Evolutionary conservation across 2,888 invertebrate species (phyloP), one percentile per base, ranked within the genome.

Genomic region (Cerastis leucographa): DNA sequence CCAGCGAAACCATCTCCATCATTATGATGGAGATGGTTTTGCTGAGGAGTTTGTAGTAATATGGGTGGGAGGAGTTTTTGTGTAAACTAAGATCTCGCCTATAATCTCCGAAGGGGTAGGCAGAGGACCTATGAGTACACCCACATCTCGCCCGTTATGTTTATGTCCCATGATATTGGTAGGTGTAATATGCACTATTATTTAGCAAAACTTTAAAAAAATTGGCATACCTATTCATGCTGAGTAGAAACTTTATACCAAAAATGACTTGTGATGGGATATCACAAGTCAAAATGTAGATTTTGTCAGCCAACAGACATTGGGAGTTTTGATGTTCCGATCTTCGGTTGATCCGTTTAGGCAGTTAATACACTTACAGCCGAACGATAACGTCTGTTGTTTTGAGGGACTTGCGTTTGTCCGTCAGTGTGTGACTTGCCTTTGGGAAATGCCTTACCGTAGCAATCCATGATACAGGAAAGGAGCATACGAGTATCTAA

Each of bases 341-440:
- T 56, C 29, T 49, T 44, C 51, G 8, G 6, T 2, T 64, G 25
- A 78, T 83, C 62, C 49, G 8, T 79, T 83, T 79, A 78, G 78
- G 25, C 78, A 64, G 46, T 49, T 79, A 77, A 78, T 64, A 62
- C 68, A 78, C 46, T 83, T 78, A 83, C 68, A 68, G 42, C 25
- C 3, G 3, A 35, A 35, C 35, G 12, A 66, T 51, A 25, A 44
- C 22, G 19, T 65, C 62, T 7, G 54, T n/a, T 73, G 35, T 49
- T 73, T 4, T 56, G 40, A 29, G 40, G 9, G 22, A n/a, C 42
- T 56, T 42, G 22, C 22, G 19, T 42, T n/a, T 74, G 40, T 22
- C 42, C 6, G 25, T 22, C 54, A 62, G 67, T 68, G 46, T 61
- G 22, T 14, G 11, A 42, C 14, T 46, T 40, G 54, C 62, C 46